A percentile compares a stretch with the other conserved stretches of the same genome.
These are phyloP conservation scores for Anodontia alba DNA, from an alignment of 2,888 invertebrate species.

Conservation along the genomic window DNA sequence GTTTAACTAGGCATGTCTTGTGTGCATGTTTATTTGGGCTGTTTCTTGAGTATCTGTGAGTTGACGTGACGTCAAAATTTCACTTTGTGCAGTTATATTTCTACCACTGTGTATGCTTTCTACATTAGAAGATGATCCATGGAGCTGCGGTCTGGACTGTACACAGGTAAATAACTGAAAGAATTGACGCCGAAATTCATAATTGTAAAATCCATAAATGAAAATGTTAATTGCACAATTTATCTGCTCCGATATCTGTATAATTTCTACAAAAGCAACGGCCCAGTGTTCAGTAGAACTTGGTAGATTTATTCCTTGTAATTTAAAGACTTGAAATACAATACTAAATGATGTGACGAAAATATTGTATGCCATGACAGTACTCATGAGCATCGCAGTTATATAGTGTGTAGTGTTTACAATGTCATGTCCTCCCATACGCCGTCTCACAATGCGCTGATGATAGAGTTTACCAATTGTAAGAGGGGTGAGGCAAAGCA, in stretches of 20 bases:
- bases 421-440: conserved; percentile 15
- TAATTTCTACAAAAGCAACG: conserved; percentile 62
- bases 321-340: conserved; percentile 61
- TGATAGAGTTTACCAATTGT: conserved; percentile 43
- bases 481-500: conserved; percentile 59
- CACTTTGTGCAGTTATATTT: no score
- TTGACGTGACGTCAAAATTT: no score
- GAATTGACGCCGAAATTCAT: not conserved
- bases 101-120: no score
- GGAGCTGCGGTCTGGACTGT: no score
- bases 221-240: not conserved
- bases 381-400: conserved; percentile 69
- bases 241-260: conserved; percentile 31
- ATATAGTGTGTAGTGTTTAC: conserved; percentile 37
- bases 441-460: conserved; percentile 21
- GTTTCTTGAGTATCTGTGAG: no score
- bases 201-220: not conserved
- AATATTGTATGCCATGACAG: conserved; percentile 65
- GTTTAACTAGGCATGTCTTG: no score
- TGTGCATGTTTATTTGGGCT: no score
- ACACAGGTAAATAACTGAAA: not conserved
- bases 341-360: conserved; percentile 66
- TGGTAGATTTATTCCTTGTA: conserved; percentile 58
- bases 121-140: no score
- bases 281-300: conserved; percentile 49